Conservation (phyloP, 1,140 invertebrate genomes). For the Saxidomus purpurata region DNA sequence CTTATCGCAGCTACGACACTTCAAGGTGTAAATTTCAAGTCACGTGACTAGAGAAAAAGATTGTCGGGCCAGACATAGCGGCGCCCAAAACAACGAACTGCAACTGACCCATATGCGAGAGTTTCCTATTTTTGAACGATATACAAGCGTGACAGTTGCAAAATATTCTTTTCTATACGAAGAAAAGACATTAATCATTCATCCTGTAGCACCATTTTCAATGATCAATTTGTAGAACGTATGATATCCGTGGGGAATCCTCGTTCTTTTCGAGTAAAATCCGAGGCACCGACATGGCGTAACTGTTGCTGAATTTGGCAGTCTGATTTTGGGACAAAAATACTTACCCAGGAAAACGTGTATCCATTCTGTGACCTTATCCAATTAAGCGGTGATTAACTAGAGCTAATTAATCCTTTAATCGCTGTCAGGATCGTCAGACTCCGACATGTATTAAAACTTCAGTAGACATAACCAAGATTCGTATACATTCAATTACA, state of each 20-base stretch:
- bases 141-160: background rate
- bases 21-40: slow-evolving; percentile 52
- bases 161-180: background rate
- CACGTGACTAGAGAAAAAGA: slow-evolving; percentile 51
- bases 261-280: background rate
- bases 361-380: slow-evolving; percentile 10
- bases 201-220: background rate
- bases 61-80: slow-evolving; percentile 53
- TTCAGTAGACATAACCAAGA: slow-evolving; percentile 3
- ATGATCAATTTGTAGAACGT: background rate
- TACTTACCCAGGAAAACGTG: slow-evolving; percentile 44
- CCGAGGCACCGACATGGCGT: slow-evolving; percentile 21
- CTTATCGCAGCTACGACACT: slow-evolving; percentile 25
- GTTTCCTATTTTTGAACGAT: background rate
- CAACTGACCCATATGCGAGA: slow-evolving; percentile 49
- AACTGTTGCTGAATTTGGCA: slow-evolving; percentile 39
- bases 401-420: slow-evolving; percentile 2
- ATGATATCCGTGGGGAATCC: slow-evolving; percentile 26
- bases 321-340: slow-evolving; percentile 27
- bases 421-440: background rate
- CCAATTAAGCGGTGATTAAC: background rate
- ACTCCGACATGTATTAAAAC: slow-evolving; percentile 31
- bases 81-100: slow-evolving; percentile 47
- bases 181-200: background rate
- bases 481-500: slow-evolving; percentile 47